Percentiles rank a stretch among this genome's conserved stretches.
Conservation (phyloP, 2,797 vertebrate genomes). For the Sardinella longiceps region DNA sequence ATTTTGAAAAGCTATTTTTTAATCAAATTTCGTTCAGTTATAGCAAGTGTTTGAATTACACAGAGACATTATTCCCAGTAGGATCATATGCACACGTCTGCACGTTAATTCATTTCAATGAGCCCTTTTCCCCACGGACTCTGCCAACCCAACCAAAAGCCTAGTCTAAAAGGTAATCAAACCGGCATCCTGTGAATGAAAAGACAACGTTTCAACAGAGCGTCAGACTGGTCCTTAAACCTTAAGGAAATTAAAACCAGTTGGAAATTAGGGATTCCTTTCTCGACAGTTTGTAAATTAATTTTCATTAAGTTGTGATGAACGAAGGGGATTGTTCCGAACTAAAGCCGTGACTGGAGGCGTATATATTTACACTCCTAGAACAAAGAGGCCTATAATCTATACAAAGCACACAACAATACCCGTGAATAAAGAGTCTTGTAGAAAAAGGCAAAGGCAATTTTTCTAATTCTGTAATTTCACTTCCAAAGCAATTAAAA, state of each 20-base stretch:
- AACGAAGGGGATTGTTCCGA: constrained; percentile 70
- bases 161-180: neutral
- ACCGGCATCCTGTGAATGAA: neutral
- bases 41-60: neutral
- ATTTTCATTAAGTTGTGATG: constrained; percentile 72
- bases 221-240: neutral
- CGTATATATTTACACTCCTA: constrained; percentile 86
- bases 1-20: neutral
- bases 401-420: constrained; percentile 92
- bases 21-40: neutral
- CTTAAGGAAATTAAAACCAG: constrained; percentile 55
- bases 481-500: constrained; percentile 98
- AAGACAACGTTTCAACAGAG: constrained; percentile 47
- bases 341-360: constrained; percentile 85
- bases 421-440: constrained; percentile 90
- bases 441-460: constrained; percentile 85
- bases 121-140: constrained; percentile 55
- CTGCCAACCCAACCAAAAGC: constrained; percentile 31
- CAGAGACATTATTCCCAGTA: neutral
- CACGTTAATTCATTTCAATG: constrained; percentile 48
- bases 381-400: constrained; percentile 92
- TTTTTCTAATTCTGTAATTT: constrained; percentile 97
- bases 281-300: constrained; percentile 75
- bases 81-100: constrained; percentile 16
- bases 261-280: constrained; percentile 52